Percentiles rank a stretch among this genome's conserved stretches.
These are phyloP conservation scores for Leucoma salicis DNA, from an alignment of 2,888 invertebrate genomes.

Conservation along the genomic window DNA sequence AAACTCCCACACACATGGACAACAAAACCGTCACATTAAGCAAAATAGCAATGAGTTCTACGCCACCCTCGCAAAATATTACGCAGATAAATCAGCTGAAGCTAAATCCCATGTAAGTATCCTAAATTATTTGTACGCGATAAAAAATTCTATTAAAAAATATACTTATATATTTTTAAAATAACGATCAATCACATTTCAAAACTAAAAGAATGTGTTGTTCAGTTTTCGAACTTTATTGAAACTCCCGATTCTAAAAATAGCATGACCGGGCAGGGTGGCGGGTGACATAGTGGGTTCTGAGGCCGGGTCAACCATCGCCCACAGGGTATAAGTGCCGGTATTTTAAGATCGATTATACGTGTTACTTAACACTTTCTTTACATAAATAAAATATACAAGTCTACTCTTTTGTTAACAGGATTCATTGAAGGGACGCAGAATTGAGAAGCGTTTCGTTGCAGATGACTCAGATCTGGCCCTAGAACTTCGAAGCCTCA, in stretches of 20 bases:
- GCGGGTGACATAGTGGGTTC: conserved; percentile 68
- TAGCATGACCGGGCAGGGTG: conserved; percentile 72
- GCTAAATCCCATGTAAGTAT: conserved; percentile 80
- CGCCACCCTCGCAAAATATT: conserved; percentile 74
- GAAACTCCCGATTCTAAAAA: conserved; percentile 73
- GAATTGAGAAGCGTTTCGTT: conserved; percentile 85
- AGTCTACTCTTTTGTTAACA: conserved; percentile 45
- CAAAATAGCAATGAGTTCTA: conserved; percentile 66
- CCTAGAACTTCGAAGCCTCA: conserved; percentile 84
- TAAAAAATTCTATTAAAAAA: conserved; percentile 2
- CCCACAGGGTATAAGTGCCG: conserved; percentile 42
- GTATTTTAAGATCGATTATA: conserved; percentile 38
- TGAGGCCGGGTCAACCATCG: conserved; percentile 74
- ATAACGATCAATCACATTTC: no score
- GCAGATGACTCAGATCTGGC: conserved; percentile 84
- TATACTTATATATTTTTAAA: conserved; percentile 5
- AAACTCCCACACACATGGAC: conserved; percentile 51
- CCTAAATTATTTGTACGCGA: background rate
- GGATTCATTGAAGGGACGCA: conserved; percentile 58
- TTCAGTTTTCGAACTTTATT: conserved; percentile 47
- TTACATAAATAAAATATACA: conserved; percentile 4
- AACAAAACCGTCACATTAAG: conserved; percentile 49
- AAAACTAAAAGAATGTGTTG: conserved; percentile 31
- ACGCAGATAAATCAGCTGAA: conserved; percentile 74
- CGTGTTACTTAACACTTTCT: conserved; percentile 2